Percentiles rank a stretch among this genome's conserved stretches.
These are phyloP conservation scores for Pangasius macronema DNA, from an alignment of 2,797 vertebrate species.

Conservation along the genomic window DNA sequence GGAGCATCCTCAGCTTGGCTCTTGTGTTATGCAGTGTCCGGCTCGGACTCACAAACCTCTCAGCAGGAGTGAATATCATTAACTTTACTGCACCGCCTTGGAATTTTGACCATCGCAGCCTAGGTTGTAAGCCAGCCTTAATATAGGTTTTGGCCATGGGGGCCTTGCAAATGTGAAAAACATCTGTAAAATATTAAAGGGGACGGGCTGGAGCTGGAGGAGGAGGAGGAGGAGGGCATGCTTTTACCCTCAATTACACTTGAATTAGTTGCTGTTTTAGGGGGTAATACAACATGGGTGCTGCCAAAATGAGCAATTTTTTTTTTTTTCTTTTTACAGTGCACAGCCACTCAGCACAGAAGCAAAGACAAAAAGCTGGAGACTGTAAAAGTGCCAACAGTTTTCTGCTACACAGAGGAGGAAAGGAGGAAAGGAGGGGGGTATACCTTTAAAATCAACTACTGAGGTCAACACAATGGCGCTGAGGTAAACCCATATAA, in stretches of 20 bases:
- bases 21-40: background rate
- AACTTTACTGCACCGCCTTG: constrained; percentile 37
- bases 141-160: constrained; percentile 64
- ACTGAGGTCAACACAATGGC: constrained; percentile 6
- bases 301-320: constrained; percentile 57
- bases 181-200: constrained; percentile 77
- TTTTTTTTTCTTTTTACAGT: constrained; percentile 52
- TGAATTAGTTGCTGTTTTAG: constrained; percentile 69
- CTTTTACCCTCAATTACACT: constrained; percentile 75
- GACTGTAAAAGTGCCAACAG: constrained; percentile 33
- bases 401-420: constrained; percentile 6
- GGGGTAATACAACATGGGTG: constrained; percentile 65
- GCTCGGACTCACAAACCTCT: constrained; percentile 24
- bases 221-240: constrained; percentile 53
- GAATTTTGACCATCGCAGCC: constrained; percentile 46
- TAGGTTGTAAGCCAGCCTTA: constrained; percentile 52
- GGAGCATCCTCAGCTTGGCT: constrained; percentile 30
- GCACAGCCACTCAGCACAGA: constrained; percentile 48
- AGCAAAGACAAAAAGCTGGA: constrained; percentile 42
- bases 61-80: constrained; percentile 34
- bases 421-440: background rate
- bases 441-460: constrained; percentile 24
- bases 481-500: background rate
- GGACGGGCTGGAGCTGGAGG: constrained; percentile 61
- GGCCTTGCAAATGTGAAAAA: constrained; percentile 69